phyloP scores from a whole-genome alignment of 2,797 vertebrate genomes.

The Clarias platycephalus region DNA sequence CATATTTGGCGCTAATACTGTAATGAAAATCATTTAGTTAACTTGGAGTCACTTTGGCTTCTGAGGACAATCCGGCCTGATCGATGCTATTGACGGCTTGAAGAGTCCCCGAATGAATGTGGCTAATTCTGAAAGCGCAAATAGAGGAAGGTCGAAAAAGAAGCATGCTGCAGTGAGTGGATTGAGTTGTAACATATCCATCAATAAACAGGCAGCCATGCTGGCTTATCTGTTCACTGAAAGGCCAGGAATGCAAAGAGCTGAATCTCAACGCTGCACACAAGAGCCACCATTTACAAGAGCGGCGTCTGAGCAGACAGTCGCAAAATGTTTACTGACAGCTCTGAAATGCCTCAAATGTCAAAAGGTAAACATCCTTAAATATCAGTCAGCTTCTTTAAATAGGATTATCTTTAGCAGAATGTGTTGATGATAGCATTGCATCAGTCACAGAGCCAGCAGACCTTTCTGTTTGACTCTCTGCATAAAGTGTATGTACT shows the following conservation, averaged over 20 bases:
- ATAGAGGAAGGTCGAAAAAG: conserved; percentile 72
- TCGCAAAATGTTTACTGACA: background rate
- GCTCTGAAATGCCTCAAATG: background rate
- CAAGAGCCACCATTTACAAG: conserved; percentile 23
- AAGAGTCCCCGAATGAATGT: conserved; percentile 71
- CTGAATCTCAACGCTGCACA: conserved; percentile 41
- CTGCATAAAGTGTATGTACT: conserved; percentile 23
- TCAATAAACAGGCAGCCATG: conserved; percentile 68
- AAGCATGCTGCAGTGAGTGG: conserved; percentile 63
- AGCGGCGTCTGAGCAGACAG: background rate
- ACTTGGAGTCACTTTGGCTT: conserved; percentile 70
- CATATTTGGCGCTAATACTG: conserved; percentile 70
- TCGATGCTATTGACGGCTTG: conserved; percentile 75
- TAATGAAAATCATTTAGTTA: conserved; percentile 80
- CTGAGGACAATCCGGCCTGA: conserved; percentile 70
- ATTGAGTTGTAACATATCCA: conserved; percentile 71
- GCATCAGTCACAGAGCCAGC: background rate
- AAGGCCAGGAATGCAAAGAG: conserved; percentile 54
- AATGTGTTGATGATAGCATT: background rate
- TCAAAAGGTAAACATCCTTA: background rate
- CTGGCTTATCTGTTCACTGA: conserved; percentile 63
- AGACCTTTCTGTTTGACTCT: background rate
- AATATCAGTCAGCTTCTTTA: conserved; percentile 1
- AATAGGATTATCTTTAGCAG: background rate
- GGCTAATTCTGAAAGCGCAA: conserved; percentile 71